phyloP scores from a whole-genome alignment of 2,113 vertebrate species.

The Natator depressus region DNA sequence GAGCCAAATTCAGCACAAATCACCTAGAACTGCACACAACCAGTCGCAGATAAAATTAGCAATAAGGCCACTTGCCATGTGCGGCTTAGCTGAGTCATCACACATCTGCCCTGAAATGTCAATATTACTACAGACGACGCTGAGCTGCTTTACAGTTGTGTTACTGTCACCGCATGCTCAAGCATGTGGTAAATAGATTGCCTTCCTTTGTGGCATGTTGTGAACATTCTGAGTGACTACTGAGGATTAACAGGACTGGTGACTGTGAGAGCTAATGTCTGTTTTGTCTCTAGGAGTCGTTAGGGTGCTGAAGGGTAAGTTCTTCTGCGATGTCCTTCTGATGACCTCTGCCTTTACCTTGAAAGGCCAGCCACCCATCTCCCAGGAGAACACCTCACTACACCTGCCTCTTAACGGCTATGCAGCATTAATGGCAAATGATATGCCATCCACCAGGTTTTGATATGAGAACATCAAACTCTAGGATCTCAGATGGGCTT shows the following conservation, averaged over 20 bases:
- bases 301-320: not conserved
- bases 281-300: not conserved
- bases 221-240: not conserved
- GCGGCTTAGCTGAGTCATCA: not conserved
- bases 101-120: not conserved
- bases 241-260: not conserved
- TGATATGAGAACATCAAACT: not conserved
- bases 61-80: not conserved
- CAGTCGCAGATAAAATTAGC: constrained; percentile 30
- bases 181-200: accelerated
- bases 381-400: too few relatives aligned
- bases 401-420: not conserved
- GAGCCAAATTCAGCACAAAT: constrained; percentile 39
- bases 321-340: not conserved
- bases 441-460: not conserved
- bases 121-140: not conserved
- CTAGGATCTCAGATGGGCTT: not conserved
- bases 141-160: not conserved
- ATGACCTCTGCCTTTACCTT: not conserved
- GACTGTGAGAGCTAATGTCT: not conserved
- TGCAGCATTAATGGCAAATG: not conserved
- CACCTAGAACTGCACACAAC: not conserved
- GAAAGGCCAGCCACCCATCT: not conserved
- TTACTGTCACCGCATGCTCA: not conserved
- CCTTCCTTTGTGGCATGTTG: not conserved